phyloP scores from a whole-genome alignment of 2,888 invertebrate species.

The Corbicula japonica region DNA sequence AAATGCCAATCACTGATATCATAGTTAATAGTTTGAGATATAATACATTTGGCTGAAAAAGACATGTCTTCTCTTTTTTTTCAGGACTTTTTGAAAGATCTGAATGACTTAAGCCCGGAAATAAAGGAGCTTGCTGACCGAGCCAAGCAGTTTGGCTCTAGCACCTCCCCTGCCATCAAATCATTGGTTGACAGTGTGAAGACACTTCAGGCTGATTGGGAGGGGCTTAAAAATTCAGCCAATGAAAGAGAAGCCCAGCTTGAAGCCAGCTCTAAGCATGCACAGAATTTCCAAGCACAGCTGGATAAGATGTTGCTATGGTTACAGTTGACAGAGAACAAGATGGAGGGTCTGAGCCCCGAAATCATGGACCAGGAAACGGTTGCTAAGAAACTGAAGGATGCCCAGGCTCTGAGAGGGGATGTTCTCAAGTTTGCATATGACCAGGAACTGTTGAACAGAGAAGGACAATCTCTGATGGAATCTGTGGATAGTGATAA shows the following conservation, averaged over 20 bases:
- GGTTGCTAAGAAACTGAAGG: constrained; percentile 94
- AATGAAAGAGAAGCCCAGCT: constrained; percentile 89
- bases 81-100: constrained; percentile 80
- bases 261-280: constrained; percentile 89
- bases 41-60: too few species aligned
- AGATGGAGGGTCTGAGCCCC: constrained; percentile 90
- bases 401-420: constrained; percentile 95
- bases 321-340: constrained; percentile 95
- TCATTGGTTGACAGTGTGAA: constrained; percentile 90
- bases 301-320: constrained; percentile 90
- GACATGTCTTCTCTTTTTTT: too few species aligned
- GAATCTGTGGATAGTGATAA: constrained; percentile 96
- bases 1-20: too few species aligned
- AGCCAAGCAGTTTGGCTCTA: constrained; percentile 90
- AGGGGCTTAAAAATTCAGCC: constrained; percentile 95
- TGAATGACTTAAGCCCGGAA: constrained; percentile 78
- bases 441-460: constrained; percentile 92
- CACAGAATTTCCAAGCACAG: constrained; percentile 92
- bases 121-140: constrained; percentile 92
- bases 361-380: constrained; percentile 91
- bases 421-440: constrained; percentile 97
- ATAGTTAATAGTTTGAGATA: too few species aligned
- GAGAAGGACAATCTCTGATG: constrained; percentile 93
- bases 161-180: constrained; percentile 68
- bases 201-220: constrained; percentile 96